Base-by-base conservation (phyloP, 1,140 invertebrate genomes). In the Bradysia coprophila region DNA sequence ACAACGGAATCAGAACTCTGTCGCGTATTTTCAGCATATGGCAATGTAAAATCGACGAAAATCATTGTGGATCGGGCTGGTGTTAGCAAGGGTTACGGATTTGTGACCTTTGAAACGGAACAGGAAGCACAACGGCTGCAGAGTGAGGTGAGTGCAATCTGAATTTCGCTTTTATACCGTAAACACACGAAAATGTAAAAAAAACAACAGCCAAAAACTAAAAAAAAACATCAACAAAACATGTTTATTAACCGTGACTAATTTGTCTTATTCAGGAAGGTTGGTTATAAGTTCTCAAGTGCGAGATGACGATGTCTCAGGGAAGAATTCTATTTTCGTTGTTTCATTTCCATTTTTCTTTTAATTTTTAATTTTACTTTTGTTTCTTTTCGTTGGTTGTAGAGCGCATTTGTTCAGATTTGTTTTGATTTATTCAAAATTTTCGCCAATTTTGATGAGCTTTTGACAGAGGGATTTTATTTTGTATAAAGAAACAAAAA, bases 91-190 rank as follows among this genome's bases (percentile, higher is more conserved):
- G 91, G 91, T 37, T 93, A 91, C 52, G 88, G 87, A 4, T 92
- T 96, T 66, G 87, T 96, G 34, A 96, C 92, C 13, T 96, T 94
- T 66, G 89, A 88, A 65, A 84, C 78, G 34, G 85, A 89, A 59
- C 82, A 89, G 54, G 86, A 90, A 64, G 86, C 86, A 2, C 81
- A 81, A 55, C 69, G 77, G 56, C 65, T 78, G 45, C 71, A 77
- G 45, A 66, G 72, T 46, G 75, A 78, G 58, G 72, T 72, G 52
- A 57, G 58, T 63, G 48, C 38, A 33, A 40, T 19, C 8, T n/a
- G n/a, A n/a, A n/a, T n/a, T n/a, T 43, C 33, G 15, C 10, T 15
- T 34, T 16, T 43, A 31, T n/a, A n/a, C n/a, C n/a, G n/a, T n/a
- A n/a, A n/a, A n/a, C n/a, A n/a, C n/a, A n/a, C n/a, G n/a, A n/a